Evolutionary conservation across 2,797 vertebrate species (phyloP), one percentile per base, ranked within the genome.

Genomic region (Rhynchonycteris naso): DNA sequence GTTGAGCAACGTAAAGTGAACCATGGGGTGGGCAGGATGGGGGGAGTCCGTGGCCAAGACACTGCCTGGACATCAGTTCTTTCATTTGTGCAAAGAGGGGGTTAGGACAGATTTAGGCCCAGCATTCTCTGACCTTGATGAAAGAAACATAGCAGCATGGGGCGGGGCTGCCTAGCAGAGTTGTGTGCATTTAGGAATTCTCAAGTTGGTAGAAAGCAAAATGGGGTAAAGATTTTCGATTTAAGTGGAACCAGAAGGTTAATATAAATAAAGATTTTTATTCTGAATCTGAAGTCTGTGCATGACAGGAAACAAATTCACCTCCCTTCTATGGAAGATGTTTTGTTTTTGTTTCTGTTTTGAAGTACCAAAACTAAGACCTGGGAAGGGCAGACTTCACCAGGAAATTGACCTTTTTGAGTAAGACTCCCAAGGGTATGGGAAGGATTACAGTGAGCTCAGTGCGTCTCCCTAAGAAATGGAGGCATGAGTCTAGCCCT

Each of bases 321-420:
- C 2, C 1, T 7, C 47, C 10, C 33, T 58, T 22, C 26, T 75
- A 63, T 63, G 26, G 22, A 63, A 84, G 26, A 33, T 69, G 38
- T 88, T 76, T 93, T 71, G 30, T 24, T 79, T 33, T 59, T 24
- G 21, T 83, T 84, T 76, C 69, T 78, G 52, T 69, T 88, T 84
- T 84, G 74, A 58, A n/a, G 19, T 56, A 18, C 1, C 61, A 43
- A 75, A 90, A 75, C 66, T 85, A 75, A 88, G 68, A 54, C n/a
- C 69, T 9, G 35, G 26, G 33, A 88, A 93, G 26, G 30, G 69
- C 28, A 30, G 35, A 52, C 33, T 90, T 84, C 30, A 85, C n/a
- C 19, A 88, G 50, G 7, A 66, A 81, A 65, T 47, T 80, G 72
- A 47, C 7, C 21, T 92, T 80, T 81, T 43, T 61, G 12, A 11